A percentile compares a stretch with the other conserved stretches of the same genome.
Evolutionary conservation across 1,140 invertebrate species (phyloP).

Genomic region (Drosophila bifasciata): DNA sequence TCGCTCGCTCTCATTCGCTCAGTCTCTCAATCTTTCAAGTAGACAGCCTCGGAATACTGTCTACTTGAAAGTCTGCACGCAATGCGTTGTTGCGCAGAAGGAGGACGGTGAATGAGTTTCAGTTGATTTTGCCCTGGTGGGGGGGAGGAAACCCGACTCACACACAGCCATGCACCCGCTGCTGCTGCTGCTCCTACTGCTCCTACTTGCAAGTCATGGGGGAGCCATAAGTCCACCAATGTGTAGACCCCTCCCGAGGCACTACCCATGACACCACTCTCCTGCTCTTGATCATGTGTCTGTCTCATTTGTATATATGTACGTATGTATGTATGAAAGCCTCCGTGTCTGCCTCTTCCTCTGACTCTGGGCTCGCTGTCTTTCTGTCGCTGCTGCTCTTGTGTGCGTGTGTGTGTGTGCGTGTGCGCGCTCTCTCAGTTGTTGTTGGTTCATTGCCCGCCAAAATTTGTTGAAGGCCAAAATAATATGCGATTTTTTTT

Average conservation of each 20-base stretch:
- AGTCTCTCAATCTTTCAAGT: too few relatives aligned
- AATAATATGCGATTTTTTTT: slow-evolving; percentile 81
- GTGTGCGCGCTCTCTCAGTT: slow-evolving; percentile 58
- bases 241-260: neutral
- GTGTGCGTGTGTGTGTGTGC: slow-evolving; percentile 1
- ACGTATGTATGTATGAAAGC: slow-evolving; percentile 2
- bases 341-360: slow-evolving; percentile 5
- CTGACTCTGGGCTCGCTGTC: slow-evolving; percentile 25
- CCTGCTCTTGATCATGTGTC: slow-evolving; percentile 40
- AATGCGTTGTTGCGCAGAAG: slow-evolving; percentile 43
- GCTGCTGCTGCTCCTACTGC: too few relatives aligned
- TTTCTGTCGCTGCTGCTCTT: slow-evolving; percentile 1
- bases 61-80: slow-evolving; percentile 69
- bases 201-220: too few relatives aligned
- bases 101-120: neutral
- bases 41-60: slow-evolving; percentile 19
- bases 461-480: slow-evolving; percentile 83
- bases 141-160: too few relatives aligned
- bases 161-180: too few relatives aligned
- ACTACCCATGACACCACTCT: neutral
- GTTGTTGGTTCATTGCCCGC: slow-evolving; percentile 84
- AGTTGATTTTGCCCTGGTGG: neutral
- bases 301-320: slow-evolving; percentile 43
- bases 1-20: neutral
- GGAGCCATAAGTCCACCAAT: too few relatives aligned